These are phyloP conservation scores for Eulemur mongoz DNA, from an alignment of 2,797 vertebrate genomes.

Conservation along the genomic window DNA sequence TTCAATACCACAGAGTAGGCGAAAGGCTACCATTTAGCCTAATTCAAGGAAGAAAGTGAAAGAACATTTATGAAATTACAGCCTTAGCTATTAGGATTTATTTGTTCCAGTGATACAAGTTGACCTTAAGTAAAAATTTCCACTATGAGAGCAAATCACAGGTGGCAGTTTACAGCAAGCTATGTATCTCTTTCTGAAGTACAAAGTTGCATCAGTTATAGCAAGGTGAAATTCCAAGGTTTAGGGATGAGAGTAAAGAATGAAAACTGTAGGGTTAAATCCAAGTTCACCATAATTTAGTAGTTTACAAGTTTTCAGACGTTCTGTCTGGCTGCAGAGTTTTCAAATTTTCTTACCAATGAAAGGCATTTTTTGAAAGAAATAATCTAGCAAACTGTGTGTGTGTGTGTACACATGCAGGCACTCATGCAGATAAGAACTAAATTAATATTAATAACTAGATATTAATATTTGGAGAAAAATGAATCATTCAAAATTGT, in stretches of 20 bases:
- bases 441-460: not conserved
- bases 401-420: not conserved
- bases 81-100: not conserved
- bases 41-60: not conserved
- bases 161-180: not conserved
- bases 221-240: not conserved
- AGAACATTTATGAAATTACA: slow-evolving; percentile 8
- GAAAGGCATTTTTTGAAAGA: not conserved
- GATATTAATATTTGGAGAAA: slow-evolving; percentile 8
- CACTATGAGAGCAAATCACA: not conserved
- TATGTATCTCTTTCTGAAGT: not conserved
- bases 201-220: not conserved
- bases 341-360: slow-evolving; percentile 1
- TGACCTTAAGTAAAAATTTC: not conserved
- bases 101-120: not conserved
- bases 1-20: not conserved
- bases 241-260: not conserved
- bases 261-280: not conserved
- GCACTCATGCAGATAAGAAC: not conserved
- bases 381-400: not conserved
- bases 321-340: not conserved
- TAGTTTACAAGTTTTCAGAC: not conserved
- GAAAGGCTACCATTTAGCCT: not conserved
- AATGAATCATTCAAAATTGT: not conserved
- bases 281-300: not conserved